These are phyloP conservation scores for Rhinichthys klamathensis DNA, from an alignment of 2,113 vertebrate genomes.

Conservation along the genomic window DNA sequence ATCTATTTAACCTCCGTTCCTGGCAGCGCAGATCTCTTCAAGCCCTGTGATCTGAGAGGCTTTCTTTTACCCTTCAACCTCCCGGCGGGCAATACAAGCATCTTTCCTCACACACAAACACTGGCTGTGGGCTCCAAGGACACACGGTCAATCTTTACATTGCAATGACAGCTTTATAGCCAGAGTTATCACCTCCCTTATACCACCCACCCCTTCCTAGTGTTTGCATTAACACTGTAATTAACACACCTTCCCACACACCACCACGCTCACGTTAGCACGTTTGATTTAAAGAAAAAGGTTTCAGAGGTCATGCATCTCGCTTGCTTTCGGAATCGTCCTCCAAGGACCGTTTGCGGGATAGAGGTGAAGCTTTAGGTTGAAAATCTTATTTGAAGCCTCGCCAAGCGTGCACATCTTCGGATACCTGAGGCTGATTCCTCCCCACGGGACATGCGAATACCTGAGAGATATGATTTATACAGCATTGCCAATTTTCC, in stretches of 20 bases:
- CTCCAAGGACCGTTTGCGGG: conserved; percentile 37
- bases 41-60: conserved; percentile 33
- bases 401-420: conserved; percentile 40
- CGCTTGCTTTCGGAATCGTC: conserved; percentile 15
- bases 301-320: conserved; percentile 43
- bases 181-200: conserved; percentile 60
- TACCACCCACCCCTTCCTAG: conserved; percentile 27
- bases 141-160: conserved; percentile 74
- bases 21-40: conserved; percentile 42
- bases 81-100: not conserved
- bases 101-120: conserved; percentile 20
- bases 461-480: conserved; percentile 51
- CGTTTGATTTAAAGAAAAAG: conserved; percentile 41
- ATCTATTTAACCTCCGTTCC: conserved; percentile 40
- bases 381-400: conserved; percentile 51
- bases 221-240: conserved; percentile 53
- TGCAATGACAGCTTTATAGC: conserved; percentile 70
- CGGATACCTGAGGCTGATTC: conserved; percentile 37
- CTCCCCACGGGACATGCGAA: conserved; percentile 10
- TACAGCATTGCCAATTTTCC: conserved; percentile 46
- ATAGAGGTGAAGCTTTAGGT: conserved; percentile 46
- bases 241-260: conserved; percentile 42
- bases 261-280: not conserved
- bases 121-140: conserved; percentile 69
- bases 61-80: conserved; percentile 38